Conservation (phyloP, 2,888 invertebrate species). For the Cremastinae sp. region DNA sequence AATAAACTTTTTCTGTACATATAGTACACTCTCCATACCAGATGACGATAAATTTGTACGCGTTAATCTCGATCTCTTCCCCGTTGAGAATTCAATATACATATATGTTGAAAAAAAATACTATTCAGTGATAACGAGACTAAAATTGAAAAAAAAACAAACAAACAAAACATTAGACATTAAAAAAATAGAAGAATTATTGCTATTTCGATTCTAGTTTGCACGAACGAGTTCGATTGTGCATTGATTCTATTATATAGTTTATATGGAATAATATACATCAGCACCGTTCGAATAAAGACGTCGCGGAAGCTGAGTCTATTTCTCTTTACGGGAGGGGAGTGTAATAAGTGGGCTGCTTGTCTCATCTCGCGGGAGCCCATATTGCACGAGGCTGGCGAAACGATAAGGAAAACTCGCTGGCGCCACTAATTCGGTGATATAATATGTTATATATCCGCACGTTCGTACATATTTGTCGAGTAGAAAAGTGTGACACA, state of each 20-base stretch:
- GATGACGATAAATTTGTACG: background rate
- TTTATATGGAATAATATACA: too few relatives aligned
- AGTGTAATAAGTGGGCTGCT: too few relatives aligned
- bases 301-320: constrained; percentile 36
- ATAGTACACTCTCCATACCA: constrained; percentile 5
- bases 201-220: too few relatives aligned
- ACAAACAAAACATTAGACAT: too few relatives aligned
- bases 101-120: constrained; percentile 8
- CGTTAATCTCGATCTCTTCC: background rate
- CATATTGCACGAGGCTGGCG: constrained; percentile 32
- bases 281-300: background rate
- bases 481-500: too few relatives aligned
- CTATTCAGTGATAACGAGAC: too few relatives aligned
- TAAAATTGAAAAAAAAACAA: too few relatives aligned
- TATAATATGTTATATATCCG: too few relatives aligned
- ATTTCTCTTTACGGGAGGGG: background rate
- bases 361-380: too few relatives aligned
- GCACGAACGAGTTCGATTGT: constrained; percentile 59
- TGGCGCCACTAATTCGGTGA: constrained; percentile 43
- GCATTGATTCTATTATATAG: constrained; percentile 66
- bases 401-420: constrained; percentile 51
- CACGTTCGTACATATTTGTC: too few relatives aligned
- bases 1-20: constrained; percentile 22
- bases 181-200: constrained; percentile 34
- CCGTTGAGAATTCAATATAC: too few relatives aligned